Base-by-base conservation (phyloP, 2,888 invertebrate genomes). In the Pyrrhia umbra region DNA sequence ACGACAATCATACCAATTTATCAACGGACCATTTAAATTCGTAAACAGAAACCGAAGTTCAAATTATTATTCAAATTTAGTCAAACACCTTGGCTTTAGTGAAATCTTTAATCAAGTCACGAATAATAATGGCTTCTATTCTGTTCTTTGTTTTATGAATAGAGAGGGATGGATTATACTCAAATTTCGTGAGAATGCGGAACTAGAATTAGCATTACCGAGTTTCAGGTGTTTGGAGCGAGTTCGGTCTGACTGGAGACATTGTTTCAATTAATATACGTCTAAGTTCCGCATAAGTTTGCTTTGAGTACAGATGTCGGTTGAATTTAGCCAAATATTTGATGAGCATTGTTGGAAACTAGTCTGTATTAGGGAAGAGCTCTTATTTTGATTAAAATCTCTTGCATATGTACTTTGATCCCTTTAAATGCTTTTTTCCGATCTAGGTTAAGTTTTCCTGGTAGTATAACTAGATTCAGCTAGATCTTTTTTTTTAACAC, bases 1-100 rank as follows among this genome's bases (percentile, higher is more conserved):
- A 9, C 21, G 63, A 34, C n/a, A 6, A 16, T 5, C 6, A 18
- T 9, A 52, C 40, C 23, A 20, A 45, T 45, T 54, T 16, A 21
- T 23, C n/a, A 25, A 50, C 45, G 10, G 39, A n/a, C 13, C 34
- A 34, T 27, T 3, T 8, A 6, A 52, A 45, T 37, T 43, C n/a
- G 21, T 25, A 18, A 45, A 57, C 15, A 6, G 8, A 20, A 57
- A 27, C n/a, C 8, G 18, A 13, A 55, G 54, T 37, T 40, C 3
- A 54, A 58, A n/a, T n/a, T n/a, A n/a, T 69, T 69, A 59, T 69
- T 45, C 6, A 40, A 58, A 58, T 69, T 51, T 58, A 64, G 15
- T 55, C 58, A 50, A 69, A 69, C 37, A 37, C 18, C 42, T 52
- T 30, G 21, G 27, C 18, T 30, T 54, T 39, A 8, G 18, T 15